These are phyloP conservation scores for Syngnathus acus DNA, from an alignment of 2,797 vertebrate genomes.

Conservation along the genomic window DNA sequence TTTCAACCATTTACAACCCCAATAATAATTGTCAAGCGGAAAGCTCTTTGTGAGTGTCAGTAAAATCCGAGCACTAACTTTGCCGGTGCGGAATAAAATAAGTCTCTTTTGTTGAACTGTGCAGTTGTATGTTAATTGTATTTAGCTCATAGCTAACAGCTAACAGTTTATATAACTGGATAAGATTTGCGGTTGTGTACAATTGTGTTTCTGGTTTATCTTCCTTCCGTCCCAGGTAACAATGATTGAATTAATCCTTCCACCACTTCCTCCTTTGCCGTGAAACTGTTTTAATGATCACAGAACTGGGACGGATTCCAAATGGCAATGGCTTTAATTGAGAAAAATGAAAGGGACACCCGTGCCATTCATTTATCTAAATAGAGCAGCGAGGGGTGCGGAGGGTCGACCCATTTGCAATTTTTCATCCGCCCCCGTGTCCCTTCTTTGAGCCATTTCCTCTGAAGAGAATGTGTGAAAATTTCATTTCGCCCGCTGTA, in stretches of 20 bases:
- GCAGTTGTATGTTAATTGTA: too few species aligned
- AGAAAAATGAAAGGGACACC: conserved; percentile 62
- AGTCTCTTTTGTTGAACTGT: too few species aligned
- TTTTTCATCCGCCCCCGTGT: conserved; percentile 19
- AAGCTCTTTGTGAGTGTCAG: too few species aligned
- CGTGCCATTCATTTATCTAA: conserved; percentile 59
- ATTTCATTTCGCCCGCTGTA: conserved; percentile 56
- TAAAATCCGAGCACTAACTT: too few species aligned
- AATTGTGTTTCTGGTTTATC: too few species aligned
- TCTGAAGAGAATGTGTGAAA: conserved; percentile 48
- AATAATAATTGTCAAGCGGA: too few species aligned
- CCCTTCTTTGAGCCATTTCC: conserved; percentile 24
- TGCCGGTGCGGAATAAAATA: too few species aligned
- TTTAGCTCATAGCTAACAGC: too few species aligned
- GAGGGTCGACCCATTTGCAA: conserved; percentile 30
- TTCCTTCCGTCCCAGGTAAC: too few species aligned
- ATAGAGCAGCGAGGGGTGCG: conserved; percentile 20
- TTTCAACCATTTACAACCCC: too few species aligned
- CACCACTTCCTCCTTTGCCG: conserved; percentile 39
- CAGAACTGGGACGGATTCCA: conserved; percentile 57
- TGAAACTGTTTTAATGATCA: conserved; percentile 63
- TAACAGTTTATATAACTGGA: too few species aligned
- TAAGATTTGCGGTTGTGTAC: too few species aligned
- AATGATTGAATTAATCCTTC: neutral
- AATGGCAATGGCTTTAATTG: conserved; percentile 62